phyloP scores from a whole-genome alignment of 2,113 vertebrate species.

The Acrocephalus arundinaceus region DNA sequence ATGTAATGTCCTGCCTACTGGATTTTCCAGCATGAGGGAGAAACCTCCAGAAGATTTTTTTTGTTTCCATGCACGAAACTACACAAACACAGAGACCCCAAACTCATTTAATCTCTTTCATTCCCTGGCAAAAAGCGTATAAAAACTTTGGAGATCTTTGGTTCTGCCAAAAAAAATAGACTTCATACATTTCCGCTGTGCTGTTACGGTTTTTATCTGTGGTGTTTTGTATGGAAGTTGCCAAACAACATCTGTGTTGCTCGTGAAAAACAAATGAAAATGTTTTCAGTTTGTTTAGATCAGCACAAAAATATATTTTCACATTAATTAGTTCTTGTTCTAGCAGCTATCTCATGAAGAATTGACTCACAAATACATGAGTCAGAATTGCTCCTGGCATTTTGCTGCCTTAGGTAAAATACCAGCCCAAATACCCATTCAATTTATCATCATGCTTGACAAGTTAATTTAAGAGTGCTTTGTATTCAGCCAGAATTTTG shows the following conservation, averaged over 20 bases:
- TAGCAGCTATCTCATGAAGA: constrained; percentile 26
- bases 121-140: background rate
- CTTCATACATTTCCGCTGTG: background rate
- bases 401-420: constrained; percentile 10
- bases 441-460: background rate
- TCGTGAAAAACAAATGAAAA: constrained; percentile 52
- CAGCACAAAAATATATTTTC: constrained; percentile 39
- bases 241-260: constrained; percentile 62
- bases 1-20: background rate
- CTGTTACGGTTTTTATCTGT: constrained; percentile 58
- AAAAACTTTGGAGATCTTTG: background rate
- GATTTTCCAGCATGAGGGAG: background rate
- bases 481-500: background rate
- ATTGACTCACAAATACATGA: constrained; percentile 14
- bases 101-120: background rate
- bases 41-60: background rate
- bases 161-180: constrained; percentile 16
- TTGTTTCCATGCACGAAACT: constrained; percentile 14
- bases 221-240: constrained; percentile 17
- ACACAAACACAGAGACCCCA: background rate
- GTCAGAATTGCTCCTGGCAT: background rate
- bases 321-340: background rate
- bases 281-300: constrained; percentile 48
- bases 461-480: background rate
- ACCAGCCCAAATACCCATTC: background rate